A percentile compares a stretch with the other conserved stretches of the same genome.
These are phyloP conservation scores for Nothura maculosa DNA, from an alignment of 2,797 vertebrate species.

Conservation along the genomic window DNA sequence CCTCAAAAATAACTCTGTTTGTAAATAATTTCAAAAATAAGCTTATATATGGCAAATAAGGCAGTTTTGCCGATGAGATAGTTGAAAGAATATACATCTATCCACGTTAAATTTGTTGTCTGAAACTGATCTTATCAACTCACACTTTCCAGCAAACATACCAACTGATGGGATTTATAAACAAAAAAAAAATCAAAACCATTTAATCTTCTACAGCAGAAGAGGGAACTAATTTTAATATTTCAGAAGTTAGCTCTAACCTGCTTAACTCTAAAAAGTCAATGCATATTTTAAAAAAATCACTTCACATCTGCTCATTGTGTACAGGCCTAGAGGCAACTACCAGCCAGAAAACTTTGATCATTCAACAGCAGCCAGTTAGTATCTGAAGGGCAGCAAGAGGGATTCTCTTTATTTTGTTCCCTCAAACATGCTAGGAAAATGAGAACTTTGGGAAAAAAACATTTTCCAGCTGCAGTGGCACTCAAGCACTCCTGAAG, in stretches of 20 bases:
- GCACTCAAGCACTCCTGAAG: background rate
- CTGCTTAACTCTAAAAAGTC: constrained; percentile 17
- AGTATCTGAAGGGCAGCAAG: background rate
- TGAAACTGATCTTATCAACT: background rate
- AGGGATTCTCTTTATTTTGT: background rate
- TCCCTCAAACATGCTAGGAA: background rate
- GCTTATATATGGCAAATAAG: background rate
- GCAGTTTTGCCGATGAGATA: background rate
- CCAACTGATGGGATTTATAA: background rate
- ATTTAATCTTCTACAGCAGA: background rate
- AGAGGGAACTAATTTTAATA: background rate
- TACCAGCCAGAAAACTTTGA: constrained; percentile 52
- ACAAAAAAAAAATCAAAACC: constrained; percentile 11
- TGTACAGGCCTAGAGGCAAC: constrained; percentile 39
- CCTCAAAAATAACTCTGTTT: background rate
- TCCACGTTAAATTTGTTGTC: background rate
- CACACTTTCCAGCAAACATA: background rate
- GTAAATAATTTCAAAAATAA: background rate
- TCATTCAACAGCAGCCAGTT: constrained; percentile 17
- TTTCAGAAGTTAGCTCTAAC: constrained; percentile 2
- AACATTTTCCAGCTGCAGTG: background rate
- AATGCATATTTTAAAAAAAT: constrained; percentile 9
- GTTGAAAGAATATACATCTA: background rate
- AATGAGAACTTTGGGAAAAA: constrained; percentile 10
- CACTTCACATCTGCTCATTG: constrained; percentile 47